These are phyloP conservation scores for Ranitomeya variabilis DNA, from an alignment of 2,113 vertebrate species.

Conservation along the genomic window DNA sequence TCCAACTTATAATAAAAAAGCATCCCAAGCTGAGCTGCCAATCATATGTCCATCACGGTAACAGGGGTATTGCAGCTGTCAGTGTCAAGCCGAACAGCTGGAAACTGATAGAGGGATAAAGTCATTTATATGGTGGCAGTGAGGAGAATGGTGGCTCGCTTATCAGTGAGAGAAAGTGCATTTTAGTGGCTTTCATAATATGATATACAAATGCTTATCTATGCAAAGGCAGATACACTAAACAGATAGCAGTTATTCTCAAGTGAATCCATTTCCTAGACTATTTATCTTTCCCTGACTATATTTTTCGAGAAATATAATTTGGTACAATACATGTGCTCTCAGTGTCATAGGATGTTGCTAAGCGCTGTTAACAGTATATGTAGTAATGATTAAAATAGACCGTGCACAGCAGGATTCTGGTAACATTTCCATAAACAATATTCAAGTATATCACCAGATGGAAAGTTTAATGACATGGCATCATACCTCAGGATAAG, in stretches of 20 bases:
- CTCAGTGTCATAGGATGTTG: not conserved
- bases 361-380: constrained; percentile 28
- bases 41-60: constrained; percentile 67
- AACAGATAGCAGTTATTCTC: constrained; percentile 26
- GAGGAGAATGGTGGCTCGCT: constrained; percentile 35
- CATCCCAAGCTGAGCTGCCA: constrained; percentile 61
- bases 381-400: constrained; percentile 14
- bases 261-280: constrained; percentile 28
- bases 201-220: constrained; percentile 40
- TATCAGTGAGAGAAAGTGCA: constrained; percentile 34
- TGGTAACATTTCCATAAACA: not conserved
- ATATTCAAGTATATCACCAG: constrained; percentile 2
- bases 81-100: constrained; percentile 61
- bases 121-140: constrained; percentile 54
- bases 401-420: not conserved
- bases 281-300: constrained; percentile 15
- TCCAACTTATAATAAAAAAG: constrained; percentile 65
- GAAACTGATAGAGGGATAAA: constrained; percentile 67
- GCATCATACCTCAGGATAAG: not conserved
- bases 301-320: constrained; percentile 28
- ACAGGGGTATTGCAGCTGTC: constrained; percentile 68
- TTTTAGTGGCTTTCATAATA: constrained; percentile 31
- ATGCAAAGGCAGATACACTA: constrained; percentile 40
- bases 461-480: not conserved
- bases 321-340: constrained; percentile 29